Evolutionary conservation across 2,888 invertebrate species (phyloP).

Genomic region (Azorinus chamasolen): DNA sequence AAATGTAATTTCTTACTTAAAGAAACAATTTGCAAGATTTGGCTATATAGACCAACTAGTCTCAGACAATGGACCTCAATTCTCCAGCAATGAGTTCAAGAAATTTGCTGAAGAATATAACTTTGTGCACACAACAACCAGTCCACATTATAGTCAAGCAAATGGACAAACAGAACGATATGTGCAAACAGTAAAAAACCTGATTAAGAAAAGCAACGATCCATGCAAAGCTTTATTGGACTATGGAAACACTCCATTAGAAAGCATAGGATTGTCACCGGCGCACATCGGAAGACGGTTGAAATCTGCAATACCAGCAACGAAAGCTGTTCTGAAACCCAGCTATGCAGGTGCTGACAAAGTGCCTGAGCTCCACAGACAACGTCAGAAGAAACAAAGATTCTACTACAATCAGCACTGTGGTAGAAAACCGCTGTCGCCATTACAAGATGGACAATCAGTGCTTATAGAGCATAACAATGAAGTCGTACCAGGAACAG

Average conservation of each 20-base stretch:
- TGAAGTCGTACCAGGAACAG: constrained; percentile 2
- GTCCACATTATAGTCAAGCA: constrained; percentile 31
- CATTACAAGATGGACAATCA: background rate
- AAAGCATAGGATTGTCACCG: constrained; percentile 39
- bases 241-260: constrained; percentile 42
- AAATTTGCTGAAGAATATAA: constrained; percentile 30
- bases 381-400: constrained; percentile 8
- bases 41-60: constrained; percentile 28
- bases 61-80: constrained; percentile 40
- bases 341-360: background rate
- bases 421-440: background rate
- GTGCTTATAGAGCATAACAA: constrained; percentile 4
- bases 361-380: background rate
- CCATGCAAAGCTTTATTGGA: constrained; percentile 36
- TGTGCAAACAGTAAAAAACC: constrained; percentile 36
- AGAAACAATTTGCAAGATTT: constrained; percentile 30
- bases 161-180: constrained; percentile 42
- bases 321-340: constrained; percentile 24
- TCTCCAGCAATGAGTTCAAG: constrained; percentile 27
- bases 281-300: constrained; percentile 2
- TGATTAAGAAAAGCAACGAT: constrained; percentile 34
- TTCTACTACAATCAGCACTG: constrained; percentile 1
- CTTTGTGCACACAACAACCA: constrained; percentile 26
- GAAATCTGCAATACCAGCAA: constrained; percentile 17
- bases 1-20: constrained; percentile 33